Percentiles rank a stretch among this genome's conserved stretches.
These are phyloP conservation scores for Belgica antarctica DNA, from an alignment of 2,888 invertebrate species.

Conservation along the genomic window DNA sequence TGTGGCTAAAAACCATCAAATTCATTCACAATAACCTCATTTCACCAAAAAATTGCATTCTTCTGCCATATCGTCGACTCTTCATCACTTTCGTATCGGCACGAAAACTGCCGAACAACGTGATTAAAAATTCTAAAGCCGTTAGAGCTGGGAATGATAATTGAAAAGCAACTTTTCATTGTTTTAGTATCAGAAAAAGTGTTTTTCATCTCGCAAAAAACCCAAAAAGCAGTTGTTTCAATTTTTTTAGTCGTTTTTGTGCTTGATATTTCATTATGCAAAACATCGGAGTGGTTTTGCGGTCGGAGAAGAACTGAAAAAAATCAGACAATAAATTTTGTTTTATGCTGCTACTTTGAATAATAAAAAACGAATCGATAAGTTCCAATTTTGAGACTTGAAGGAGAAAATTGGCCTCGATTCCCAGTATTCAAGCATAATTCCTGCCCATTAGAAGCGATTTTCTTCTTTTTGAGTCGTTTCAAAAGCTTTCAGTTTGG, in stretches of 20 bases:
- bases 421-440: neutral
- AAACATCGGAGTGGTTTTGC: neutral
- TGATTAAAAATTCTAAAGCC: neutral
- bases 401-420: neutral
- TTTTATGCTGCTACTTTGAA: neutral
- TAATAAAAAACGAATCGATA: neutral
- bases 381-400: neutral
- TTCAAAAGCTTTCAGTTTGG: neutral
- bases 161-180: neutral
- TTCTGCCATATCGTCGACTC: neutral
- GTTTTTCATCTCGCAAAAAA: too few species aligned
- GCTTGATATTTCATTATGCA: constrained; percentile 6
- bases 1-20: too few species aligned
- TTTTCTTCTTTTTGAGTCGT: too few species aligned
- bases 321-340: constrained; percentile 15
- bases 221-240: neutral
- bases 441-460: neutral
- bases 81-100: neutral
- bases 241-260: too few species aligned
- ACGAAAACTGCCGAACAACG: neutral
- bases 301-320: neutral
- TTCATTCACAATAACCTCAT: too few species aligned
- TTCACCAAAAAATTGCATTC: neutral
- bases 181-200: neutral
- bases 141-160: neutral